Base-by-base conservation (phyloP, 2,113 vertebrate species). In the Pluvialis apricaria region DNA sequence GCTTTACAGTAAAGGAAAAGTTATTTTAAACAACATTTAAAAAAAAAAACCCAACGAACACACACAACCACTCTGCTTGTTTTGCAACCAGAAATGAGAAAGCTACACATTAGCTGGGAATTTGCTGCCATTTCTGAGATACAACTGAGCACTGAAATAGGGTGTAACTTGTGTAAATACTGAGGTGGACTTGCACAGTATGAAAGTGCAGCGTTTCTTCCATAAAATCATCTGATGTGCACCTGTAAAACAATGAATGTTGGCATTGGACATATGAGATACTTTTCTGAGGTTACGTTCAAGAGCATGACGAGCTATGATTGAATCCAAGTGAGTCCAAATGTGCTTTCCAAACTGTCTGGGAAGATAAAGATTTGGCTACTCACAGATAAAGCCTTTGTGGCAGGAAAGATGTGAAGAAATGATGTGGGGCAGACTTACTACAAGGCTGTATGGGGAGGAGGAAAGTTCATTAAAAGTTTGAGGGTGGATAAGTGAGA, bases 1-100 rank as follows among this genome's bases (percentile, higher is more conserved):
- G 34, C 20, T 86, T 73, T 78, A 36, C 10, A 70, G 29, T 58
- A 90, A 80, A 80, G 19, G 34, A 84, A 90, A 78, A 29, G 2
- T 5, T 58, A 13, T 75, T 92, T 87, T 89, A 51, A 78, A 66
- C 11, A 75, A 32, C 22, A 20, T 44, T 47, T 26, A 12, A 9
- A 40, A 58, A 81, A 42, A 11, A 0, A 0, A 82, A 11, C 3
- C 3, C 14, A 78, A 8, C 7, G 49, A 45, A 36, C 18, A 10
- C 5, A 25, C 4, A 32, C 4, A 61, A 47, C 5, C 7, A 11
- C 9, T 51, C 26, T 83, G 36, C 11, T 14, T 38, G 8, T 91
- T 83, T 84, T 77, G 11, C 19, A 86, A 58, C 6, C 11, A 54
- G 49, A 75, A 82, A 51, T 22, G 20, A 64, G 51, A 31, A 58